phyloP scores from a whole-genome alignment of 2,113 vertebrate genomes.

The Zapornia atra region DNA sequence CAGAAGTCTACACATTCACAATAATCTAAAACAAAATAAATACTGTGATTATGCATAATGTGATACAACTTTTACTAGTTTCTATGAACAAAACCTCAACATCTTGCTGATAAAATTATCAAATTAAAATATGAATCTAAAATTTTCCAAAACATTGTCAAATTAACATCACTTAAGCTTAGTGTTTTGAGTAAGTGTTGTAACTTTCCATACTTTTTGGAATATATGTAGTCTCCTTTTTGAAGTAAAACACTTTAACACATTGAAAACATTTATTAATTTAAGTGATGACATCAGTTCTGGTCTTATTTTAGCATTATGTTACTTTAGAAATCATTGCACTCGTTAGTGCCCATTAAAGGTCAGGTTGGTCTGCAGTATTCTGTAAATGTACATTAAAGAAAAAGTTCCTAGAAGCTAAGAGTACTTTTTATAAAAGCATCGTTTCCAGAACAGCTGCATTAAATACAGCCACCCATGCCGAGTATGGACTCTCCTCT shows the following conservation, averaged over 20 bases:
- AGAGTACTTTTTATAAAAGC: slow-evolving; percentile 62
- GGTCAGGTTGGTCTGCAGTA: slow-evolving; percentile 74
- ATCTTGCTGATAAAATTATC: slow-evolving; percentile 70
- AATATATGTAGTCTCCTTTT: slow-evolving; percentile 59
- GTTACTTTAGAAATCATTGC: slow-evolving; percentile 69
- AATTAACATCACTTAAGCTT: slow-evolving; percentile 75
- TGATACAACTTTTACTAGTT: slow-evolving; percentile 72
- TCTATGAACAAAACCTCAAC: slow-evolving; percentile 73
- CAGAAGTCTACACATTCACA: slow-evolving; percentile 77
- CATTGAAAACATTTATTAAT: slow-evolving; percentile 62
- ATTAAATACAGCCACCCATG: slow-evolving; percentile 41
- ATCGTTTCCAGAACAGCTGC: slow-evolving; percentile 65
- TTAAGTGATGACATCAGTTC: slow-evolving; percentile 72
- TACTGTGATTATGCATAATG: slow-evolving; percentile 77
- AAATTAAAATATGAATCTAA: slow-evolving; percentile 73
- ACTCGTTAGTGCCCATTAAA: slow-evolving; percentile 64
- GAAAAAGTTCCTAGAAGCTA: slow-evolving; percentile 68
- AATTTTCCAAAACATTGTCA: slow-evolving; percentile 61
- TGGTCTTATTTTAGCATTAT: slow-evolving; percentile 68
- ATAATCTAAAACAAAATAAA: slow-evolving; percentile 80
- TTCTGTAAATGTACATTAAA: slow-evolving; percentile 51
- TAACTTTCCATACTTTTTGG: slow-evolving; percentile 21
- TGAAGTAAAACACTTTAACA: slow-evolving; percentile 74
- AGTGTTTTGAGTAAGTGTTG: slow-evolving; percentile 61
- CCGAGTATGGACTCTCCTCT: slow-evolving; percentile 42